A percentile compares a stretch with the other conserved stretches of the same genome.
Evolutionary conservation across 1,140 invertebrate species (phyloP).

Genomic region (Ceratina calcarata): DNA sequence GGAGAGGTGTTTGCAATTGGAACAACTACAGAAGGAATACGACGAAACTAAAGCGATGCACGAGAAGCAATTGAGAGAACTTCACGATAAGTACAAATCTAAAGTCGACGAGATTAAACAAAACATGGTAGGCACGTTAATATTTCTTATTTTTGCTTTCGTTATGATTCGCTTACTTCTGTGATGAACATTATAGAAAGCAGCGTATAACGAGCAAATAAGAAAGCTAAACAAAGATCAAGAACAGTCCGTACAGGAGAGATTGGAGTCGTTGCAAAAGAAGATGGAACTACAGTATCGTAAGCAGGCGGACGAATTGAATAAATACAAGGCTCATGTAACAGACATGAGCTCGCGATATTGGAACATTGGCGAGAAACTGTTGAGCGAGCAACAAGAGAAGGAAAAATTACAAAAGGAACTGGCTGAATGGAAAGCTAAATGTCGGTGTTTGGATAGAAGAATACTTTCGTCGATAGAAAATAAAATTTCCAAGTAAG

Average conservation of each 20-base stretch:
- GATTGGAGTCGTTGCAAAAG: slow-evolving; percentile 75
- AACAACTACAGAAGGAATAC: slow-evolving; percentile 50
- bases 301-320: slow-evolving; percentile 81
- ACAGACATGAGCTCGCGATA: slow-evolving; percentile 80
- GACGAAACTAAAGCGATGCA: slow-evolving; percentile 41
- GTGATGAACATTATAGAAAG: slow-evolving; percentile 68
- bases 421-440: slow-evolving; percentile 62
- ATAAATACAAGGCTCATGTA: slow-evolving; percentile 82
- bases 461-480: slow-evolving; percentile 20
- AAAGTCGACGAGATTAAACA: slow-evolving; percentile 77
- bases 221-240: slow-evolving; percentile 81
- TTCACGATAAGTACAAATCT: slow-evolving; percentile 72
- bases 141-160: slow-evolving; percentile 46
- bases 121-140: slow-evolving; percentile 73
- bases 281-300: slow-evolving; percentile 76
- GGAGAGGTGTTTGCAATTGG: slow-evolving; percentile 58
- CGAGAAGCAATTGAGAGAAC: slow-evolving; percentile 66
- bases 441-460: slow-evolving; percentile 18
- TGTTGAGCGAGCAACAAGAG: slow-evolving; percentile 81
- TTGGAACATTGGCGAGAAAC: slow-evolving; percentile 83
- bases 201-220: slow-evolving; percentile 74
- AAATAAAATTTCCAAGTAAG: slow-evolving; percentile 45
- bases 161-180: slow-evolving; percentile 30
- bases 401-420: slow-evolving; percentile 75
- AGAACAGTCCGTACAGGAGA: slow-evolving; percentile 78